phyloP scores from a whole-genome alignment of 2,888 invertebrate species.

The Hoplodrina blanda region DNA sequence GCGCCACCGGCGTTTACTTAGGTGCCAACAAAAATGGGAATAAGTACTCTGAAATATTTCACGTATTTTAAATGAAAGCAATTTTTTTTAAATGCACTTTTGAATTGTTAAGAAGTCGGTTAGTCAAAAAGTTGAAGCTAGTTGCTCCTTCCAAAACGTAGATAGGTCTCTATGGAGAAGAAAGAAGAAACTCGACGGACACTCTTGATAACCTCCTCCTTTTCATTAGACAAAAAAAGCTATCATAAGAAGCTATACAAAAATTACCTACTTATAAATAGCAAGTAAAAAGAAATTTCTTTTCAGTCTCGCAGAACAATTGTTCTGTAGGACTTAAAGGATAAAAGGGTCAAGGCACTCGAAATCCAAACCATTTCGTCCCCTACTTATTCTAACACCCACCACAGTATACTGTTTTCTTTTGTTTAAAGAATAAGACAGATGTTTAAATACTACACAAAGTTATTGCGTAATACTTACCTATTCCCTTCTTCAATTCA shows the following conservation, averaged over 20 bases:
- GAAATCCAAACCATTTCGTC: conserved; percentile 53
- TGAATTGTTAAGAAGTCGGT: too few relatives aligned
- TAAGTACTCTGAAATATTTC: not conserved
- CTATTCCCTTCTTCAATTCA: not conserved
- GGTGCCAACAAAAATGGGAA: not conserved
- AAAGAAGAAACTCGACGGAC: too few relatives aligned
- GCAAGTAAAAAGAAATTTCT: conserved; percentile 43
- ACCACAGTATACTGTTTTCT: conserved; percentile 26
- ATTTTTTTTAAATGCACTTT: too few relatives aligned
- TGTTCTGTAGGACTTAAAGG: conserved; percentile 51
- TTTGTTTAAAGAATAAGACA: conserved; percentile 4
- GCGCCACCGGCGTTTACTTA: not conserved
- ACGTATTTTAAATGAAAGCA: too few relatives aligned
- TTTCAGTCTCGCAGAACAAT: conserved; percentile 48
- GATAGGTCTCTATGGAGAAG: too few relatives aligned
- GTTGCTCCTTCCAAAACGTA: too few relatives aligned
- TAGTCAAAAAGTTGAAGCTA: too few relatives aligned
- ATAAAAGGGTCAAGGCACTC: conserved; percentile 64
- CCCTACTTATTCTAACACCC: conserved; percentile 41
- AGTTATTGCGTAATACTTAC: not conserved
- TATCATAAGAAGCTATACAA: not conserved
- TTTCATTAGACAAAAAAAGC: not conserved
- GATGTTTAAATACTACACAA: not conserved
- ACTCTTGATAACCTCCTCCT: too few relatives aligned
- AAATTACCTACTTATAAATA: conserved; percentile 1